A percentile compares a stretch with the other conserved stretches of the same genome.
phyloP scores from a whole-genome alignment of 2,888 invertebrate genomes.

The Thelaira solivaga region DNA sequence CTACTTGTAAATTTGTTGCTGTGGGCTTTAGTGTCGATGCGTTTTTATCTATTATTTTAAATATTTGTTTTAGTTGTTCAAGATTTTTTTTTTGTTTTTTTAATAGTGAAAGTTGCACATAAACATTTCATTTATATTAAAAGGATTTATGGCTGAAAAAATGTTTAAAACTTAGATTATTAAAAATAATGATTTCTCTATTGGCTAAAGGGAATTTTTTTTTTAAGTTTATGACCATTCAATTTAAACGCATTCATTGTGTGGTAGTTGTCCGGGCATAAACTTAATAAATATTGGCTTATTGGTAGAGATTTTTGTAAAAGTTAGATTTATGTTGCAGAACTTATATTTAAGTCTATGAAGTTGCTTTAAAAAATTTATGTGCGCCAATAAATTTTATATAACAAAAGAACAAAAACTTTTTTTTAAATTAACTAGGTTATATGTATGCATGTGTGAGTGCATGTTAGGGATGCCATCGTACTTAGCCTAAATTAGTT shows the following conservation, averaged over 20 bases:
- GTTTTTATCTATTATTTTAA: constrained; percentile 15
- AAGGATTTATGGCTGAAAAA: constrained; percentile 57
- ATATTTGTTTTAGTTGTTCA: not conserved
- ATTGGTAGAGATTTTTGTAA: not conserved
- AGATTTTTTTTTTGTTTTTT: not conserved
- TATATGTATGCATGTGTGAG: too few species aligned
- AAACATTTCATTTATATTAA: constrained; percentile 61
- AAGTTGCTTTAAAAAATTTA: constrained; percentile 9
- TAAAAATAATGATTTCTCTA: constrained; percentile 54
- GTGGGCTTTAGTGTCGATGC: not conserved
- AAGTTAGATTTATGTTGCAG: not conserved
- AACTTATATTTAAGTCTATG: constrained; percentile 11
- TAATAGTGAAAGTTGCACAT: constrained; percentile 16
- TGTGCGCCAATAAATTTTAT: not conserved
- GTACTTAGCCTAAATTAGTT: too few species aligned
- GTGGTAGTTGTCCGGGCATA: not conserved
- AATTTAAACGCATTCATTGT: not conserved
- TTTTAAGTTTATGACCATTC: constrained; percentile 9
- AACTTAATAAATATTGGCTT: constrained; percentile 6
- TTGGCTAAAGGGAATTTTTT: not conserved
- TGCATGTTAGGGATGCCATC: too few species aligned
- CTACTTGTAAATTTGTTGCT: not conserved
- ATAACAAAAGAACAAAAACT: not conserved
- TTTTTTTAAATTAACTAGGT: not conserved
- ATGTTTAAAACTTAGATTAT: constrained; percentile 53